Evolutionary conservation across 2,113 vertebrate genomes (phyloP), one percentile per base, ranked within the genome.

Genomic region (Leptocoma aspasia): DNA sequence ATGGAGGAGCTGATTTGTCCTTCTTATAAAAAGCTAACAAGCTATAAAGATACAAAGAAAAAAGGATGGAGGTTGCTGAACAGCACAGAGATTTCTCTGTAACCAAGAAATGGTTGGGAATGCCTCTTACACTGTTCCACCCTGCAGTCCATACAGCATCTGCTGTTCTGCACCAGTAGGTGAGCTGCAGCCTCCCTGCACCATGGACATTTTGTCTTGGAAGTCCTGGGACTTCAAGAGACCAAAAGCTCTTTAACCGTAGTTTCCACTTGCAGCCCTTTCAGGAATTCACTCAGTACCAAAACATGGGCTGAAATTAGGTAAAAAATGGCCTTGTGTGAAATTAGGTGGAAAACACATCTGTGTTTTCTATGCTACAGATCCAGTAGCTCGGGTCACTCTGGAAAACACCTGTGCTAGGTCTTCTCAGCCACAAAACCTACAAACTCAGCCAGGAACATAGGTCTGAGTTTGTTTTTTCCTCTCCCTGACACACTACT

Each of bases 321-420:
- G 10, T 44, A 37, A 6, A 73, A 81, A 78, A 47, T 7, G 9
- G 13, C 52, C 28, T 84, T 52, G 21, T 42, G 35, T 87, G 63
- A 89, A 84, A 91, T 59, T 6, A 52, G 23, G 33, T 19, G 45
- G 44, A 77, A 69, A 60, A 15, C 33, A 35, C 17, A 12, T 27
- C 41, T 52, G 9, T 41, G 22, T 45, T 71, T 87, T 41, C 26
- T 54, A 18, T 2, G 6, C 20, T 49, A 19, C 41, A 56, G 44
- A 33, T 23, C 14, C n/a, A 59, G 45, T 27, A 65, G 26, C n/a
- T 91, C 0, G 0, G 5, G 12, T 85, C 7, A 7, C 41, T 66
- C 37, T n/a, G 47, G 28, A 77, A 93, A 82, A 92, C 1, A 2
- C 14, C 57, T 53, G 15, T 76, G 24, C 56, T 63, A 39, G 20